These are phyloP conservation scores for Syrmaticus mikado DNA, from an alignment of 2,113 vertebrate genomes.

Conservation along the genomic window DNA sequence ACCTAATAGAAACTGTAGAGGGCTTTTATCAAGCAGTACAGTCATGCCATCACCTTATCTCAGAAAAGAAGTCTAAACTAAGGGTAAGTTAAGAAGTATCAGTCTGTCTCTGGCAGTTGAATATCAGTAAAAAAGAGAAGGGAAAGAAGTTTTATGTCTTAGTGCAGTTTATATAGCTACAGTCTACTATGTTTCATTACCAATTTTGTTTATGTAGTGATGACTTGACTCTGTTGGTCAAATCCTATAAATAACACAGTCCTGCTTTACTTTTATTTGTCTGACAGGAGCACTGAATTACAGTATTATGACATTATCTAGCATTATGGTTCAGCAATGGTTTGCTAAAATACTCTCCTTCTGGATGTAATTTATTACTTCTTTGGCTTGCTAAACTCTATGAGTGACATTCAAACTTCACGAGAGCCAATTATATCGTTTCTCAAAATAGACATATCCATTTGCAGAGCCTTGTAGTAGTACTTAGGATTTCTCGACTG, in stretches of 20 bases:
- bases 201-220: slow-evolving; percentile 24
- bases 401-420: slow-evolving; percentile 55
- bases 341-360: slow-evolving; percentile 6
- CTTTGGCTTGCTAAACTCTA: slow-evolving; percentile 30
- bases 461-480: slow-evolving; percentile 38
- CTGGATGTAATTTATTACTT: slow-evolving; percentile 18
- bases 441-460: slow-evolving; percentile 30
- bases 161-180: background rate
- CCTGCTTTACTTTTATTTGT: slow-evolving; percentile 5
- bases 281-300: slow-evolving; percentile 5
- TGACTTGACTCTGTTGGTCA: slow-evolving; percentile 21
- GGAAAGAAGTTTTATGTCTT: background rate
- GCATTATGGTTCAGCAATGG: background rate
- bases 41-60: background rate
- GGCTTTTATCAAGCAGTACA: background rate
- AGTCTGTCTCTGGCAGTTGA: background rate
- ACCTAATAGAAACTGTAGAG: rapidly evolving
- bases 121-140: slow-evolving; percentile 12
- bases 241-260: slow-evolving; percentile 38
- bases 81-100: background rate
- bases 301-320: slow-evolving; percentile 42
- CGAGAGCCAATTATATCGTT: slow-evolving; percentile 30
- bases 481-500: slow-evolving; percentile 38
- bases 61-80: background rate
- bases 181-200: slow-evolving; percentile 25